Conservation (phyloP, 1,140 invertebrate species). For the Conopomorpha cramerella region DNA sequence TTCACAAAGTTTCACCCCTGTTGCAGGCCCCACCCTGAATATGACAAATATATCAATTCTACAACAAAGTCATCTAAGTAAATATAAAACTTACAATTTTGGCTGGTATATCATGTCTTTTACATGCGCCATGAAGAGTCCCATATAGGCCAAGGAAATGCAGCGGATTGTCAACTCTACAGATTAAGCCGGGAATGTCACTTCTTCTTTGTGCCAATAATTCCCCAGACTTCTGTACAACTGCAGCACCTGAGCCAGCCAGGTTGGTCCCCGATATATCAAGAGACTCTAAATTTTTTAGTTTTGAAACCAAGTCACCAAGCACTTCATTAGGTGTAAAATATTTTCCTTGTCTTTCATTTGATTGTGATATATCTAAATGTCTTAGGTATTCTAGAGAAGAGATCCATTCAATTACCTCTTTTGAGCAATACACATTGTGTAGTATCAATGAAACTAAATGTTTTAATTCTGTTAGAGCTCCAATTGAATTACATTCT, state of each 20-base stretch:
- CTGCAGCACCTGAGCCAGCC: constrained; percentile 77
- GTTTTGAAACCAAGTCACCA: constrained; percentile 68
- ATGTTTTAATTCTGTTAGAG: constrained; percentile 64
- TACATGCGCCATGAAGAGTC: constrained; percentile 84
- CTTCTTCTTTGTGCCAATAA: constrained; percentile 21
- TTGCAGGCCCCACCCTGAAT: too few species aligned
- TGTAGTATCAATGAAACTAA: constrained; percentile 77
- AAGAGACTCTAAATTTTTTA: constrained; percentile 77
- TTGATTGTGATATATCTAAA: constrained; percentile 82
- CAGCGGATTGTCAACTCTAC: constrained; percentile 75
- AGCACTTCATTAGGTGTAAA: constrained; percentile 70
- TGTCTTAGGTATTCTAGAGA: constrained; percentile 67
- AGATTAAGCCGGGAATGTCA: constrained; percentile 85
- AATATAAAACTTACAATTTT: constrained; percentile 68
- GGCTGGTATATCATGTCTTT: constrained; percentile 88
- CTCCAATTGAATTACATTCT: constrained; percentile 66
- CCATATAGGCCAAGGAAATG: constrained; percentile 91
- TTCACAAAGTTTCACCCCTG: too few species aligned
- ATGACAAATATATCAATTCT: too few species aligned
- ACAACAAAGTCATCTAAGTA: too few species aligned
- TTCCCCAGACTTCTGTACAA: constrained; percentile 22
- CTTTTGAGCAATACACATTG: constrained; percentile 64
- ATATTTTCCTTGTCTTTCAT: constrained; percentile 67
- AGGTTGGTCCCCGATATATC: constrained; percentile 87
- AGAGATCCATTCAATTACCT: constrained; percentile 55